Base-by-base conservation (phyloP, 1,140 invertebrate species). In the Papilio xuthus region DNA sequence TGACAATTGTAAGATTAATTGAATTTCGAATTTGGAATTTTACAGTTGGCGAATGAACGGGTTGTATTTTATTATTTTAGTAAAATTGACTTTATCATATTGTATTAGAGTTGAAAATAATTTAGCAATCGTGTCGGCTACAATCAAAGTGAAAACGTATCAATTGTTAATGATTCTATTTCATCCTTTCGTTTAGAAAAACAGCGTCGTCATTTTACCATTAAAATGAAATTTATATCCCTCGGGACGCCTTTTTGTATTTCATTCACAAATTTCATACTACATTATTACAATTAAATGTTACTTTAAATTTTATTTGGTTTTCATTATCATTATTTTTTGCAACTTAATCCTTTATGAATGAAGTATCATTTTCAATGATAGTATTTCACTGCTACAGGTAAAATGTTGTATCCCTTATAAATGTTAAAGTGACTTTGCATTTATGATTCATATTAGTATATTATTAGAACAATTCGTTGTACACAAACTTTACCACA, bases 1-100 rank as follows among this genome's bases (percentile, higher is more conserved):
- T 93, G 89, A 90, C 90, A 90, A 93, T 93, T 93, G 83, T 86
- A 90, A 90, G 90, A 91, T 92, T 89, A 90, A 92, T 92, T 90
- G 85, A 84, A 80, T 87, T 90, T 88, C 83, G 82, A 86, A 83
- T 87, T 87, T 84, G 73, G 78, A 86, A 91, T 89, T 88, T 88
- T 82, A 89, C 85, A 88, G 78, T 87, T 84, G 78, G 73, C 86
- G 83, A 88, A 85, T 89, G 85, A 85, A 87, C 82, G 84, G 85
- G 80, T 85, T 87, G 74, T 78, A 50, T 37, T 71, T 28, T 32
- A 47, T 73, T 28, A 47, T 37, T 13, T n/a, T 53, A 63, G 23
- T 18, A 9, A 63, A 47, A 42, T 63, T 63, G 1, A 63, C 74
- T 37, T 12, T 63, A 42, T 12, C 0, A 13, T 6, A 12, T 12